Conservation (phyloP, 2,888 invertebrate genomes). For the Amphipoea lucens region DNA sequence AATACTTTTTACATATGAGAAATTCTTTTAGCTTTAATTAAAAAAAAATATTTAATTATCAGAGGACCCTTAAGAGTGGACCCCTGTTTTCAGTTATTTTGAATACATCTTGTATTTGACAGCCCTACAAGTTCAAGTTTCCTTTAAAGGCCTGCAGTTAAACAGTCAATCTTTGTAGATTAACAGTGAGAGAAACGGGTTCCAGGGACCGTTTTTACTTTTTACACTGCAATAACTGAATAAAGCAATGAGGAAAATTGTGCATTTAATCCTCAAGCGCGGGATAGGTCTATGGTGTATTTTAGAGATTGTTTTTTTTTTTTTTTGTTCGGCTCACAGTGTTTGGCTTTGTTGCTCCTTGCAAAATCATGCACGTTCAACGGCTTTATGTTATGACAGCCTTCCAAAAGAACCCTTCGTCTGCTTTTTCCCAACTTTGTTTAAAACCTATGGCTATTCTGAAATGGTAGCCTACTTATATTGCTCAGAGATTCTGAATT, state of each 20-base stretch:
- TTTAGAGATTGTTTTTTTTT: neutral
- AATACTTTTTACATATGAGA: no score
- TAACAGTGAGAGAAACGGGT: conserved; percentile 44
- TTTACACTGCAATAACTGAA: conserved; percentile 9
- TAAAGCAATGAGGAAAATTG: conserved; percentile 49
- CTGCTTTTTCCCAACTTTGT: neutral
- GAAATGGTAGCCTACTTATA: neutral
- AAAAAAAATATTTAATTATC: no score
- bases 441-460: neutral
- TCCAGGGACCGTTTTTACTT: neutral
- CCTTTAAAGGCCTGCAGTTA: neutral
- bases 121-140: conserved; percentile 26
- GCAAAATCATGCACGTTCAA: neutral
- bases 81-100: neutral
- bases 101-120: neutral
- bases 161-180: conserved; percentile 22
- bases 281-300: neutral
- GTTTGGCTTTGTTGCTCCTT: neutral
- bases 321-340: neutral
- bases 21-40: no score
- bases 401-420: neutral
- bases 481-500: neutral
- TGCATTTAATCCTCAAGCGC: neutral
- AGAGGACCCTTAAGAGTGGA: no score
- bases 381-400: no score